Evolutionary conservation across 2,113 vertebrate genomes (phyloP).

Genomic region (Lichenostomus cassidix): DNA sequence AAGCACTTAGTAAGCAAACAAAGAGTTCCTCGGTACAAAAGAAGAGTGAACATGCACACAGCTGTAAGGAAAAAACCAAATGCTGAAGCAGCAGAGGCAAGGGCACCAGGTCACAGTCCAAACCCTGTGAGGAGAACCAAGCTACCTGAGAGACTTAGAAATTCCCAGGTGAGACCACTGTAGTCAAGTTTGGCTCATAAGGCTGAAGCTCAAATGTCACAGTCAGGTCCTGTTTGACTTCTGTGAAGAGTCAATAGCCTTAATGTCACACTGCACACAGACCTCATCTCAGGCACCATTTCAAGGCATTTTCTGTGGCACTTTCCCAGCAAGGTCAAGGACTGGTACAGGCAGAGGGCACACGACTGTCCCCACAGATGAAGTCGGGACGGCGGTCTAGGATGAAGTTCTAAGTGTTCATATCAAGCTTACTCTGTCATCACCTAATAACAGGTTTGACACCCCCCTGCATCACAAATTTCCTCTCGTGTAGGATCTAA

Average conservation of each 20-base stretch:
- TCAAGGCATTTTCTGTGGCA: not conserved
- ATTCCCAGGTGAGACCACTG: not conserved
- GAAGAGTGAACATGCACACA: not conserved
- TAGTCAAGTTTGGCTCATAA: not conserved
- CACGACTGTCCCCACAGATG: not conserved
- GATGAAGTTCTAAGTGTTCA: not conserved
- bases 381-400: not conserved
- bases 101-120: not conserved
- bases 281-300: not conserved
- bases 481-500: not conserved
- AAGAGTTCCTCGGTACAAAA: constrained; percentile 42
- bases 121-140: not conserved
- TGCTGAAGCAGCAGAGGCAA: not conserved
- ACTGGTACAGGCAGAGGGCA: not conserved
- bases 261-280: not conserved
- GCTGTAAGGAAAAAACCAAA: not conserved
- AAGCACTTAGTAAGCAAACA: constrained; percentile 70
- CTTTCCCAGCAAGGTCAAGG: not conserved
- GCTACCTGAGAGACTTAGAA: not conserved
- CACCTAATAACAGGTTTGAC: not conserved
- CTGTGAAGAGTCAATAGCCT: not conserved
- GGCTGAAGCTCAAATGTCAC: not conserved
- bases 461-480: not conserved
- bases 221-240: not conserved
- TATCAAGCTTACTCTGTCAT: not conserved